Conservation (phyloP, 2,113 vertebrate species). For the Phaethornis superciliosus region DNA sequence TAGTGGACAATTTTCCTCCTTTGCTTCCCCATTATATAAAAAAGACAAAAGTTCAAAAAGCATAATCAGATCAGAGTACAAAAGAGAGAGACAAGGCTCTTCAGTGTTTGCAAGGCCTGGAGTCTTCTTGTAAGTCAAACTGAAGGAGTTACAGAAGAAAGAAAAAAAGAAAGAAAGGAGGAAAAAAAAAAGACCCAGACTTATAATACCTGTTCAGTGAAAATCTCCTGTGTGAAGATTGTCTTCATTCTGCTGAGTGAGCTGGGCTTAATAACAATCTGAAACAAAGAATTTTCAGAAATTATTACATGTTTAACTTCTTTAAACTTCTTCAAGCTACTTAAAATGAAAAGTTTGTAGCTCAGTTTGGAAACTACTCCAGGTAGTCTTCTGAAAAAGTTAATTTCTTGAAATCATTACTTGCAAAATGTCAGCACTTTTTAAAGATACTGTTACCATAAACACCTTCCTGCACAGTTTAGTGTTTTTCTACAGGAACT, state of each 20-base stretch:
- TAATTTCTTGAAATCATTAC: background rate
- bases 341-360: background rate
- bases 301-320: background rate
- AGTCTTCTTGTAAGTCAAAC: background rate
- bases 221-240: constrained; percentile 98
- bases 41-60: background rate
- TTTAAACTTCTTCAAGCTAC: background rate
- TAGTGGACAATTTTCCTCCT: background rate
- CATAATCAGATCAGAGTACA: background rate
- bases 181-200: rapidly evolving
- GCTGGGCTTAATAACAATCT: constrained; percentile 98
- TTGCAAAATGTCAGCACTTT: background rate
- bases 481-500: background rate
- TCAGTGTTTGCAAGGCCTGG: background rate
- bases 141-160: background rate
- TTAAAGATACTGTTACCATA: background rate
- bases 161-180: no score
- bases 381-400: background rate
- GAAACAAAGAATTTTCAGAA: constrained; percentile 16
- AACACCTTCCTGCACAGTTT: background rate
- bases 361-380: background rate
- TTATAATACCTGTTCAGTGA: constrained; percentile 94
- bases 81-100: background rate
- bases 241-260: constrained; percentile 99
- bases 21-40: background rate